Evolutionary conservation across 2,113 vertebrate genomes (phyloP), one percentile per base, ranked within the genome.

Genomic region (Dromaius novaehollandiae): DNA sequence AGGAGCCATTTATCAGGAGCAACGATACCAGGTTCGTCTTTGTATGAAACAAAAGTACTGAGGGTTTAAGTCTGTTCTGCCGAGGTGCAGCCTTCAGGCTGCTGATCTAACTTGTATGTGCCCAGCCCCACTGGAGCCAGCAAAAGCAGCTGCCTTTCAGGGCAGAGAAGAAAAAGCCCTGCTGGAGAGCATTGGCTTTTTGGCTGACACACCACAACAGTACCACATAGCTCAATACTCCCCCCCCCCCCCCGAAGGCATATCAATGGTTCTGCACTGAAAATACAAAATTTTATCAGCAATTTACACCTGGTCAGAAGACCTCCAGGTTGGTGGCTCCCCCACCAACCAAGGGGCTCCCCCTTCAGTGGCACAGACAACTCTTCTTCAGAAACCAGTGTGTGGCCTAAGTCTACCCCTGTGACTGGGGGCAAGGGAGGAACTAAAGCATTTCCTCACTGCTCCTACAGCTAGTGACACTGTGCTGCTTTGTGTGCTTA

Each of bases 261-360:
- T 20, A 3, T 13, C 2, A 3, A 36, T 1, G 1, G 3, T n/a
- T 12, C 9, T 3, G 22, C 17, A 3, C 5, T 32, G 70, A 38
- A 38, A 38, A 38, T 38, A 38, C 38, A 38, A 34, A 17, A 34
- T 18, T 82, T 26, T 32, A 63, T 13, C 70, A 82, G 70, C 38
- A 25, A 10, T 55, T 84, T 17, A 46, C 18, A 63, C 18, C 75
- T 0, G 1, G 8, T 34, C 7, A 20, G 46, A 80, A 28, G 56
- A 21, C 15, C 50, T 24, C 19, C 5, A 8, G 15, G 22, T 5
- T 40, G 71, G 28, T 65, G 36, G 58, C 38, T 38, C 26, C 16
- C 28, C 40, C 34, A n/a, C n/a, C n/a, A n/a, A n/a, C n/a, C n/a
- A n/a, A n/a, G n/a, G n/a, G 36, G 58, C 38, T 38, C 26, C 16